phyloP scores from a whole-genome alignment of 2,797 vertebrate genomes.

The Tauraco hartlaubi region DNA sequence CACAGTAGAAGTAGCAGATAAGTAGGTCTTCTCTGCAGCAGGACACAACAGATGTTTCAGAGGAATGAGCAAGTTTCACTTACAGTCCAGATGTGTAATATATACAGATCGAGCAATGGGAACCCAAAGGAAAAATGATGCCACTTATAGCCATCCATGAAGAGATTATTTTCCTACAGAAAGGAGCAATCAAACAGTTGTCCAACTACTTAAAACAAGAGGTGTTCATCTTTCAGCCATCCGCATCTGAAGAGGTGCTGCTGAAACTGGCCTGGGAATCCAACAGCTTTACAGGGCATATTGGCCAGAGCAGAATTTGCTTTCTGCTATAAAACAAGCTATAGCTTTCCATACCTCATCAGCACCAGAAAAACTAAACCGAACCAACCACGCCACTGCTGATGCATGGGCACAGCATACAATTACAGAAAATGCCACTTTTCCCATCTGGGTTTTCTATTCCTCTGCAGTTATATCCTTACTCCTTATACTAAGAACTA shows the following conservation, averaged over 20 bases:
- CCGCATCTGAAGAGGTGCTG: conserved; percentile 4
- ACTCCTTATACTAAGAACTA: background rate
- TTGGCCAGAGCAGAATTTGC: background rate
- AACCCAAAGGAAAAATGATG: conserved; percentile 69
- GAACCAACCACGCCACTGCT: background rate
- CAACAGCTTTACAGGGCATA: background rate
- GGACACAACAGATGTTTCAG: conserved; percentile 51
- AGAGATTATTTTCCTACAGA: conserved; percentile 66
- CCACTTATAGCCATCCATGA: conserved; percentile 51
- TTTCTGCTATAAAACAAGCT: background rate
- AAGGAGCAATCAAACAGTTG: conserved; percentile 64
- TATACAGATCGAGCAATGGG: conserved; percentile 50
- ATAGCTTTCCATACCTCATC: background rate
- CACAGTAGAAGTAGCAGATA: background rate
- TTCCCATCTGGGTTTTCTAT: background rate
- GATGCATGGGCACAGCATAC: background rate
- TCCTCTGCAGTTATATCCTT: background rate
- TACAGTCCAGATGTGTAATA: conserved; percentile 65
- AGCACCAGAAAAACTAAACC: background rate
- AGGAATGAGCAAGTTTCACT: conserved; percentile 59
- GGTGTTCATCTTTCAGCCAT: conserved; percentile 40
- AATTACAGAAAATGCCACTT: background rate
- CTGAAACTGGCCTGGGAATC: background rate
- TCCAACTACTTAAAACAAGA: conserved; percentile 54
- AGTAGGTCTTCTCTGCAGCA: background rate